A percentile compares a stretch with the other conserved stretches of the same genome.
Conservation (phyloP, 2,113 vertebrate species). For the Burhinus oedicnemus region DNA sequence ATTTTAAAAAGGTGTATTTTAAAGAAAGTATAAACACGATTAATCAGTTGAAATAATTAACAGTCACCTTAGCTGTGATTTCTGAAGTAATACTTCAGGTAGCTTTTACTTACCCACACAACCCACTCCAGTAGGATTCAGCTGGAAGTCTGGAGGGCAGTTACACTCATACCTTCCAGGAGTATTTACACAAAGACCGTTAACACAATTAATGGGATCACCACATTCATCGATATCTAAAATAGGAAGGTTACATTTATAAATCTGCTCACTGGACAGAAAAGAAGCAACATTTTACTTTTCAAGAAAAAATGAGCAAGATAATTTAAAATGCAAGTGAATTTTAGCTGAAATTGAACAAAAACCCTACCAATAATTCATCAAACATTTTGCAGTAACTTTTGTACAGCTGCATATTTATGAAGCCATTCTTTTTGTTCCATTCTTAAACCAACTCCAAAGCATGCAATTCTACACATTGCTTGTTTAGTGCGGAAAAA, state of each 20-base stretch:
- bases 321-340: neutral
- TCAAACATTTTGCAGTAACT: neutral
- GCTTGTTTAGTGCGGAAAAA: neutral
- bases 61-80: neutral
- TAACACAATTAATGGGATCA: conserved; percentile 87
- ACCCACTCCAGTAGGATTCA: conserved; percentile 86
- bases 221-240: conserved; percentile 86
- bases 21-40: neutral
- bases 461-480: neutral
- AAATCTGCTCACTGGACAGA: neutral
- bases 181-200: conserved; percentile 85
- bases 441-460: neutral
- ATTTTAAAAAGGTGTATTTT: neutral
- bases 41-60: neutral
- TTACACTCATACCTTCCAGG: conserved; percentile 87
- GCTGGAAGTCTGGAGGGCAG: conserved; percentile 84
- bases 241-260: neutral
- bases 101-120: conserved; percentile 82
- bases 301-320: neutral
- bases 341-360: neutral
- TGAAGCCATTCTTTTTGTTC: neutral
- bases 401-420: neutral
- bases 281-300: neutral
- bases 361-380: neutral
- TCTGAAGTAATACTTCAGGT: neutral